These are phyloP conservation scores for Meloidogyne exigua DNA, from an alignment of 1,140 invertebrate genomes.

Conservation along the genomic window DNA sequence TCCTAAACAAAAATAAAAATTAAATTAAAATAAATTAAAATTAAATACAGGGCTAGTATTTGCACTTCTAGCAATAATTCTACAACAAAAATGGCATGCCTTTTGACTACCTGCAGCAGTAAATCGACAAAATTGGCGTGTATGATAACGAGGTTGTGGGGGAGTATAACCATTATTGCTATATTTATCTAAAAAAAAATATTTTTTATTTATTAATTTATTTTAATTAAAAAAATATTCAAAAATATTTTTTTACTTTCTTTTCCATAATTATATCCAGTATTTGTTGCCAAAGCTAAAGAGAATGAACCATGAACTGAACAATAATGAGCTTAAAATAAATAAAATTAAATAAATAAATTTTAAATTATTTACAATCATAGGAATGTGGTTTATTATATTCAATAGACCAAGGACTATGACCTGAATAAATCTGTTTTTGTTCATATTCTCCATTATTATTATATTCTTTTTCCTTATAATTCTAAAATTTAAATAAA, in stretches of 20 bases:
- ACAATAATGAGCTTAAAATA: slow-evolving; percentile 31
- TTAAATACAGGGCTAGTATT: slow-evolving; percentile 32
- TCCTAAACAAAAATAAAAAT: background rate
- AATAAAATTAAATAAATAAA: background rate
- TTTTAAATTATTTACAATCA: background rate
- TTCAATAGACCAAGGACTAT: slow-evolving; percentile 4
- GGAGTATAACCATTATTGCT: background rate
- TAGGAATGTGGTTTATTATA: slow-evolving; percentile 8
- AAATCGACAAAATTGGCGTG: slow-evolving; percentile 33
- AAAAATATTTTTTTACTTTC: no score
- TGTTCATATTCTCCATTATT: background rate
- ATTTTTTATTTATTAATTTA: background rate
- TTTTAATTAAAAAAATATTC: no score
- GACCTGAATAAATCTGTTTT: background rate
- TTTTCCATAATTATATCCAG: slow-evolving; percentile 4
- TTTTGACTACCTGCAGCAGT: slow-evolving; percentile 22
- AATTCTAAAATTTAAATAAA: background rate
- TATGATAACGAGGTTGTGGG: slow-evolving; percentile 17
- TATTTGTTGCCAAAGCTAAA: slow-evolving; percentile 12
- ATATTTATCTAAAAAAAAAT: background rate
- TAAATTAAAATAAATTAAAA: background rate
- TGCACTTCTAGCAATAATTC: slow-evolving; percentile 28
- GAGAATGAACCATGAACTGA: slow-evolving; percentile 35
- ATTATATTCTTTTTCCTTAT: background rate
- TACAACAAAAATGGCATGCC: slow-evolving; percentile 28